phyloP scores from a whole-genome alignment of 2,797 vertebrate species.

The Petrocephalus sullivani region DNA sequence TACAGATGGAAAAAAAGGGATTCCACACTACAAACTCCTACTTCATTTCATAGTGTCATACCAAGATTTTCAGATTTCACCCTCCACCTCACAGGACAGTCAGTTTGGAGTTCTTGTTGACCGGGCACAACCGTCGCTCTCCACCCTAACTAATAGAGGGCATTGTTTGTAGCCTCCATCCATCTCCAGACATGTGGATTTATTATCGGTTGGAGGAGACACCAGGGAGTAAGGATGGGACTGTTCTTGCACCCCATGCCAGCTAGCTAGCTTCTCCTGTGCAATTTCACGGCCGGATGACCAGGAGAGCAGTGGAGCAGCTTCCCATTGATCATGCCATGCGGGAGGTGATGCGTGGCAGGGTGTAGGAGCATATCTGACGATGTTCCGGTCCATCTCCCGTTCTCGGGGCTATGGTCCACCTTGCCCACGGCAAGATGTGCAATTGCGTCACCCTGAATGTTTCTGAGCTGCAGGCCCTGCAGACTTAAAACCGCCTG shows the following conservation, averaged over 20 bases:
- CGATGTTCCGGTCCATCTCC: not conserved
- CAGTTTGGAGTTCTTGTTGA: not conserved
- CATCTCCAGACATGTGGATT: not conserved
- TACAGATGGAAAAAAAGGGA: not conserved
- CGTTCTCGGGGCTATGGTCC: not conserved
- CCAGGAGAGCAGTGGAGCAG: conserved; percentile 27
- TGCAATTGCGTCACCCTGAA: not conserved
- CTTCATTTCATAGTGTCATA: not conserved
- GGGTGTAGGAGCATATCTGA: not conserved
- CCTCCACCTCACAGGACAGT: conserved; percentile 11
- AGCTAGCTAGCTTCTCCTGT: not conserved
- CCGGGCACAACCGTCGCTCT: not conserved
- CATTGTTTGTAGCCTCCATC: not conserved
- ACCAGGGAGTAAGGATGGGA: not conserved
- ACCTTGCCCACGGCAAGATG: not conserved
- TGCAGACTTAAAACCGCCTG: not conserved
- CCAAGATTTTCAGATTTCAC: not conserved
- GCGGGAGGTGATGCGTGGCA: not conserved
- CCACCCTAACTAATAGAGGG: conserved; percentile 1
- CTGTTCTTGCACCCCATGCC: not conserved
- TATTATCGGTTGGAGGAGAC: not conserved
- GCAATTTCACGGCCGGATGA: conserved; percentile 35
- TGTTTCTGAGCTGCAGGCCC: not conserved
- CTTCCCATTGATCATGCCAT: conserved; percentile 26
- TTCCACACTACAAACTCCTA: not conserved